These are phyloP conservation scores for Odocoileus virginianus DNA, from an alignment of 2,113 vertebrate genomes.

Conservation along the genomic window DNA sequence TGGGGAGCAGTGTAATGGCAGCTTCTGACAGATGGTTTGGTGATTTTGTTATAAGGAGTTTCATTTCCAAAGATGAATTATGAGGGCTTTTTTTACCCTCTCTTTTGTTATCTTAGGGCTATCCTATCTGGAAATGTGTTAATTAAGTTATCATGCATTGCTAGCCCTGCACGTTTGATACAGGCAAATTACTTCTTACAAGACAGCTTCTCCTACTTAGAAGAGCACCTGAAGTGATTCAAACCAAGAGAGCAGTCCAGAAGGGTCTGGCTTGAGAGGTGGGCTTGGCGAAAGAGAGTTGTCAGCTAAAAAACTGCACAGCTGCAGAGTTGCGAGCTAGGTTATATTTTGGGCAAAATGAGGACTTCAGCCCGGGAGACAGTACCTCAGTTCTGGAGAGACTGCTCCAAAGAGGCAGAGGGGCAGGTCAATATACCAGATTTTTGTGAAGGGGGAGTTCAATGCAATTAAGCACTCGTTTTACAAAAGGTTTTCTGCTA, in stretches of 20 bases:
- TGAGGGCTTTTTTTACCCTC: neutral
- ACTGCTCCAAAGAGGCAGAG: neutral
- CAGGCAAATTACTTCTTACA: neutral
- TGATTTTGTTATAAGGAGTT: slow-evolving; percentile 15
- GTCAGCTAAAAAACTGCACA: neutral
- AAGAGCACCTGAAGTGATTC: neutral
- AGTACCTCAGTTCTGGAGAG: neutral
- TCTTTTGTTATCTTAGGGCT: slow-evolving; percentile 27
- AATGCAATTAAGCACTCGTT: neutral
- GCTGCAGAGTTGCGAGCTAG: neutral
- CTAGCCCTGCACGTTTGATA: neutral
- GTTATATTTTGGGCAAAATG: neutral
- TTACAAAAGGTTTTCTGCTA: neutral
- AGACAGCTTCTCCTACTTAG: neutral
- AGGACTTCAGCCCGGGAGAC: neutral
- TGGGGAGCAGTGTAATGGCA: neutral
- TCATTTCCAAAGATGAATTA: slow-evolving; percentile 26
- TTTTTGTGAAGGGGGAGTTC: neutral
- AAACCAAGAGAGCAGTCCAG: neutral
- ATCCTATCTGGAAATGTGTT: slow-evolving; percentile 44
- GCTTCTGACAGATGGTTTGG: neutral
- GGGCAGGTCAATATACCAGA: neutral
- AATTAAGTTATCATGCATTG: slow-evolving; percentile 46
- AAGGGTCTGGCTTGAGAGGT: neutral
- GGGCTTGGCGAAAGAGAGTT: neutral